Evolutionary conservation across 2,797 vertebrate species (phyloP), one percentile per base, ranked within the genome.

Genomic region (Coregonus ussuriensis): DNA sequence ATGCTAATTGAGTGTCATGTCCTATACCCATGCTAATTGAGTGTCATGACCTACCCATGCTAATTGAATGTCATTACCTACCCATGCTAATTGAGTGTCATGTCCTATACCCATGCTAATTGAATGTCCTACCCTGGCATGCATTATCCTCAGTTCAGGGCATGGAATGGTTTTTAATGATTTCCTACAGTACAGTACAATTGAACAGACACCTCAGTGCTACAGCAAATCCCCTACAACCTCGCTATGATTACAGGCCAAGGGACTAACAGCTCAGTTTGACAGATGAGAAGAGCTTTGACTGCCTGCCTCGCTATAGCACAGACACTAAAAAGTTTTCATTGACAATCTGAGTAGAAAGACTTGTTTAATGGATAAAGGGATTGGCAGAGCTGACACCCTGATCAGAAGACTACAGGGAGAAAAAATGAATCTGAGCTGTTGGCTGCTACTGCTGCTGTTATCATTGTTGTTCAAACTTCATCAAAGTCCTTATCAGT

Each of bases 331-430:
- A 41, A 72, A 71, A 87, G 83, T 91, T 91, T 88, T 25, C 82
- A 91, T 88, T 91, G 92, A 91, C 90, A 85, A 85, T 75, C 88
- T 82, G 78, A 89, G 77, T 56, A 29, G 82, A 88, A 81, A 53
- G 71, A 86, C 88, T 88, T 81, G 56, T 88, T 88, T 74, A 69
- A 31, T 71, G 90, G 90, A 94, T 91, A 83, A 84, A 91, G 65
- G 79, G 29, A 82, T 90, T 81, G 56, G 78, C 86, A 82, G 84
- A 70, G 83, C 88, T 79, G 86, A 87, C 85, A 90, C 81, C 81
- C 82, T 83, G 83, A 92, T 83, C 86, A 88, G 63, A 77, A 75
- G 14, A 78, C 76, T 79, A 83, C 77, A 0, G 66, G 74, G 84
- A 85, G 69, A 79, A 71, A 74, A 52, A 79, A 65, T 74, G 62